A percentile compares a stretch with the other conserved stretches of the same genome.
These are phyloP conservation scores for Oryzias woworae DNA, from an alignment of 2,113 vertebrate genomes.

Conservation along the genomic window DNA sequence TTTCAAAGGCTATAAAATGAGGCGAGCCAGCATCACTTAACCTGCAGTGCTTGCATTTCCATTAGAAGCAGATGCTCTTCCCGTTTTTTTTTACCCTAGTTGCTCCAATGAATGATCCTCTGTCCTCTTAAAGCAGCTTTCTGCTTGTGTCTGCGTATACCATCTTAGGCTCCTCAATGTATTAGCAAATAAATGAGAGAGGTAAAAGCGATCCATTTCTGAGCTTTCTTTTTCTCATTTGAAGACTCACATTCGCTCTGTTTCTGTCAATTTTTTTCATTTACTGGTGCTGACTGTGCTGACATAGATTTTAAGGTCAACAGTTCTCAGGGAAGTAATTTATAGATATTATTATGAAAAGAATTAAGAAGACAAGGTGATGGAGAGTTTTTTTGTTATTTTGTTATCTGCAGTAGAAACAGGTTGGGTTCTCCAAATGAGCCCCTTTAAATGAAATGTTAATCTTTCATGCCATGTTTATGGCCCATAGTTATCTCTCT, in stretches of 20 bases:
- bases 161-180: constrained; percentile 60
- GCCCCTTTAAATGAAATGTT: no score
- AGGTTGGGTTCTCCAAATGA: no score
- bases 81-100: constrained; percentile 16
- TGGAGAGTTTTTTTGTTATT: no score
- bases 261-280: neutral
- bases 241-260: constrained; percentile 35
- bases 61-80: constrained; percentile 28
- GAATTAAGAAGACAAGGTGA: no score
- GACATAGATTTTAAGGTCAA: no score
- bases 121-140: constrained; percentile 61
- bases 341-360: no score
- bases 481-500: no score
- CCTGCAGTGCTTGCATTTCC: constrained; percentile 5
- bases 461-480: no score
- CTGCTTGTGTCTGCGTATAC: constrained; percentile 66
- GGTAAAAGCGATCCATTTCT: constrained; percentile 33
- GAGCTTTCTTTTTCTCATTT: constrained; percentile 19
- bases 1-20: constrained; percentile 12
- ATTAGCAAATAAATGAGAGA: constrained; percentile 27
- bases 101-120: constrained; percentile 53
- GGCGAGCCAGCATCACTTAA: constrained; percentile 21
- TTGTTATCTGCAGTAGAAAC: no score
- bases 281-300: neutral
- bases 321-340: no score